Evolutionary conservation across 2,888 invertebrate species (phyloP), one percentile per base, ranked within the genome.

Genomic region (Poecilus cupreus): DNA sequence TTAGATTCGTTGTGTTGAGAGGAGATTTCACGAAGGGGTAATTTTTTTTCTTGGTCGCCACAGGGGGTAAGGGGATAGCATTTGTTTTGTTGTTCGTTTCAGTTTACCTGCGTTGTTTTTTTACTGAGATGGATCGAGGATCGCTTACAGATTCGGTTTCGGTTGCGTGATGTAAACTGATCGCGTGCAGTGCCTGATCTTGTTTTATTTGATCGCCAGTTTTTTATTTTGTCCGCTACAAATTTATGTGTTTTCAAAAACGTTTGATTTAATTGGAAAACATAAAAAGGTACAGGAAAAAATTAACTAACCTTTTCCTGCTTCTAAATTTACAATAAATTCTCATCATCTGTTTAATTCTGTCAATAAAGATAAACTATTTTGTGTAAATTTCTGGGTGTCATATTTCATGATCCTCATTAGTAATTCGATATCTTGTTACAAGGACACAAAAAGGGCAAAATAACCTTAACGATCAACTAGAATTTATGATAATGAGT

Each of bases 81-180:
- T 37, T 68, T 18, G 64, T 68, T 68, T 37, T 26, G 74, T 46
- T 46, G 72, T 75, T 75, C 37, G 51, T 76, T 76, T 76, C 54
- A 51, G 76, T 76, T 76, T 51, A 72, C 43, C 72, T 72, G 72
- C 24, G 43, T 46, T 46, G 46, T 76, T 57, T 76, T 76, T 76
- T 76, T 57, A 57, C 54, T 76, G 76, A 76, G 76, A 57, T 76
- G 76, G 76, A 76, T 76, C 54, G 51, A 20, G 76, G 57, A 57
- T 76, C 54, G 57, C 76, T 76, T 76, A 76, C 54, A 32, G 76
- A 51, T 37, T 76, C 76, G 18, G 68, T 26, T 32, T 26, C 68
- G 74, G 49, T 54, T 76, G 76, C 76, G 57, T 76, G 76, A 32
- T 76, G 76, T 51, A 39, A 57, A 76, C 57, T 51, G 74, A 76